Base-by-base conservation (phyloP, 2,797 vertebrate genomes). In the Enteromius viviparus region DNA sequence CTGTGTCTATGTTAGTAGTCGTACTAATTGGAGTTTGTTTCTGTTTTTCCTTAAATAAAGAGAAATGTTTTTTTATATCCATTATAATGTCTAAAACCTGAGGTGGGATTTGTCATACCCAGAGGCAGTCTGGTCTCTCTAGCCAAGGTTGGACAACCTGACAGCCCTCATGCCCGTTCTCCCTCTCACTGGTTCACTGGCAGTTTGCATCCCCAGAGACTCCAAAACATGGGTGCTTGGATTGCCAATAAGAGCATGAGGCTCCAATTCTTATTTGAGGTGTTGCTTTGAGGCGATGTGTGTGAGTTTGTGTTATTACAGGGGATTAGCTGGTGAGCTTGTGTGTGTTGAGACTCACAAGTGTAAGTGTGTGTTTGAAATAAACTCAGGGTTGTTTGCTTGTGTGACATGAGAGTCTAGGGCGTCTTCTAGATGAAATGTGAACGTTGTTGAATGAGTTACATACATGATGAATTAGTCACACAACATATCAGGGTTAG, bases 221-320 rank as follows among this genome's bases (percentile, higher is more conserved):
- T 72, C 55, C 60, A 62, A 62, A 53, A 51, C 51, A 81, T 81
- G 72, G 58, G 60, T 66, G 83, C 88, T 75, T 85, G 80, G 76
- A 87, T 87, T 85, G 74, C 82, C 77, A 78, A 79, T 75, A 66
- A 76, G 74, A 72, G 76, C 51, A 80, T 83, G 26, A 83, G 81
- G 72, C 75, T 87, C 71, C 72, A 21, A 79, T 77, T 68, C 79
- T 80, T 78, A 77, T 69, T 83, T 69, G 49, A 71, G 53, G 66
- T 60, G 79, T 76, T 65, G 80, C 70, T 68, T 80, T 65, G 74
- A 72, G 66, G 21, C 19, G 29, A 17, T 55, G 80, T 65, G 47
- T 83, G 60, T 66, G 71, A 26, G 7, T 65, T n/a, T 62, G 69
- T 53, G 26, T 76, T 86, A 80, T 80, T 83, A 66, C 64, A 72